Evolutionary conservation across 2,888 invertebrate genomes (phyloP).

Genomic region (Dryobota labecula): DNA sequence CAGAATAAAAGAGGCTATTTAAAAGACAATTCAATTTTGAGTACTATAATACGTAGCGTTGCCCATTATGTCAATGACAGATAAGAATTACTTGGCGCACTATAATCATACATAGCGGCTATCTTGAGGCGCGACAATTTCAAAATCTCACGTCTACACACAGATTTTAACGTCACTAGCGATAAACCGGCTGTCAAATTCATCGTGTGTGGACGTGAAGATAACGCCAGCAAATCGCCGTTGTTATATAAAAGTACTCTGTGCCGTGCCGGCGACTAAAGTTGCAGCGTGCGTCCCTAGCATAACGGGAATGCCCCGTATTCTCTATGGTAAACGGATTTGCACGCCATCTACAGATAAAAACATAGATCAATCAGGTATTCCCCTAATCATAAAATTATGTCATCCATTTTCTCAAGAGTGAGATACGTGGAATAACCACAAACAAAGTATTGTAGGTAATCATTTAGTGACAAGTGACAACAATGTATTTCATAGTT

Average conservation of each 20-base stretch:
- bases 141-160: neutral
- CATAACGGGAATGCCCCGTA: constrained; percentile 10
- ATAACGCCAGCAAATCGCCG: neutral
- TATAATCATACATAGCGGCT: neutral
- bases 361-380: neutral
- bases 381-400: constrained; percentile 23
- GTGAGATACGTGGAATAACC: neutral
- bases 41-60: neutral
- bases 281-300: neutral
- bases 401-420: neutral
- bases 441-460: constrained; percentile 2
- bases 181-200: neutral
- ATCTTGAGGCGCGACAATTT: too few species aligned
- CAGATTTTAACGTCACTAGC: neutral
- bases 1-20: neutral
- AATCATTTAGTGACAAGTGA: neutral
- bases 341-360: neutral
- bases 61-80: neutral
- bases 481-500: neutral
- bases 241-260: too few species aligned
- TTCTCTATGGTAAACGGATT: constrained; percentile 12
- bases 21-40: too few species aligned
- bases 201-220: neutral
- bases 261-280: neutral
- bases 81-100: neutral